Evolutionary conservation across 2,797 vertebrate genomes (phyloP).

Genomic region (Acanthis flammea): DNA sequence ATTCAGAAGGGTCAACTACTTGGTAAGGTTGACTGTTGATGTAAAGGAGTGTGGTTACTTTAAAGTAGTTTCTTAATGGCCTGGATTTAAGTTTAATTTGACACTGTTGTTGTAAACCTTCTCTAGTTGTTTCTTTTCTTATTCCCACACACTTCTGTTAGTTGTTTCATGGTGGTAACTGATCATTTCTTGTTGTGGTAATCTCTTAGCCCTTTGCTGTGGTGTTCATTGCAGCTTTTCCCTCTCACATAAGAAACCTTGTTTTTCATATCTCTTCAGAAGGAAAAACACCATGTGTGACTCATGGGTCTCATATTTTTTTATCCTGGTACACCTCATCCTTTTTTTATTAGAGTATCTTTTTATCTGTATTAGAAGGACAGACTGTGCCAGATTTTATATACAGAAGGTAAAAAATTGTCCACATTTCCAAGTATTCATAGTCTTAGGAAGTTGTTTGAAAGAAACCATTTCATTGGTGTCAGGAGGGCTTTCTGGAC

Average conservation of each 20-base stretch:
- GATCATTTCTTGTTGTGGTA: not conserved
- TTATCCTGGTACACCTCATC: not conserved
- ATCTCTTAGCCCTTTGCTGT: not conserved
- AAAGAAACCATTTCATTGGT: not conserved
- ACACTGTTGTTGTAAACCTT: not conserved
- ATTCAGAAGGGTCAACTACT: not conserved
- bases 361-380: not conserved
- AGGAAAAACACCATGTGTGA: not conserved
- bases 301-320: not conserved
- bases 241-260: not conserved
- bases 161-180: not conserved
- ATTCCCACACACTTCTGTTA: not conserved
- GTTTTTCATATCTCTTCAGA: not conserved
- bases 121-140: not conserved
- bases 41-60: not conserved
- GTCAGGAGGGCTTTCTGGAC: not conserved
- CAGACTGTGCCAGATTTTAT: not conserved
- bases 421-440: not conserved
- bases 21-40: not conserved
- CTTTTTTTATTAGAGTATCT: not conserved
- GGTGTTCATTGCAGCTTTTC: not conserved
- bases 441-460: not conserved
- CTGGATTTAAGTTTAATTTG: not conserved
- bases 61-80: not conserved
- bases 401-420: not conserved